Conservation (phyloP, 2,113 vertebrate genomes). For the Psilopsiagon aymara region DNA sequence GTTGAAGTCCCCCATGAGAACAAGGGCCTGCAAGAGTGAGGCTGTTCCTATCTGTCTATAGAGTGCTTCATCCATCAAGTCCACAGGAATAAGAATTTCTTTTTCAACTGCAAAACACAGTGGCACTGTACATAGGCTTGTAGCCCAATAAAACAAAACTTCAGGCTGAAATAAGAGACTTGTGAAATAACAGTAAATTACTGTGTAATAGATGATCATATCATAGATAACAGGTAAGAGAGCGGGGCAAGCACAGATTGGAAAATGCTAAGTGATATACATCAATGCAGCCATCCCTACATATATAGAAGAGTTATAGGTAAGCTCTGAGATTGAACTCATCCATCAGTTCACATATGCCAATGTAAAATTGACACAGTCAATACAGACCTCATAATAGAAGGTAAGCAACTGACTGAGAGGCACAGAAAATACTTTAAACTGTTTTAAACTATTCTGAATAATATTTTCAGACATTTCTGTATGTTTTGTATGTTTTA, state of each 20-base stretch:
- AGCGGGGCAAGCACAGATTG: background rate
- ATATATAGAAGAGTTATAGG: background rate
- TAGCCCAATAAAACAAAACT: background rate
- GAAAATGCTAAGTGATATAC: background rate
- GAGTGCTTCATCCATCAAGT: no score
- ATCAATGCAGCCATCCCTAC: background rate
- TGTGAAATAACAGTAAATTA: background rate
- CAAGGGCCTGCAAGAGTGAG: no score
- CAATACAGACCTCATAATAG: background rate
- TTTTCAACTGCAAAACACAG: background rate
- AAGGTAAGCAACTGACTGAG: background rate
- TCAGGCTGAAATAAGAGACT: background rate
- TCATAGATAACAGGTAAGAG: background rate
- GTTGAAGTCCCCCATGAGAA: no score
- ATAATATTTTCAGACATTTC: background rate
- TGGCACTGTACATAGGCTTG: background rate
- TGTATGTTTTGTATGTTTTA: background rate
- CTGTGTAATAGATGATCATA: background rate
- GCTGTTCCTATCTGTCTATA: no score
- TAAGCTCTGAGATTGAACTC: background rate
- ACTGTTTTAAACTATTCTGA: background rate
- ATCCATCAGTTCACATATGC: accelerated
- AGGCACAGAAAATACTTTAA: background rate
- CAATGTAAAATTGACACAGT: background rate
- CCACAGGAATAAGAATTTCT: background rate